Conservation (phyloP, 1,140 invertebrate species). For the Hermetia illucens region DNA sequence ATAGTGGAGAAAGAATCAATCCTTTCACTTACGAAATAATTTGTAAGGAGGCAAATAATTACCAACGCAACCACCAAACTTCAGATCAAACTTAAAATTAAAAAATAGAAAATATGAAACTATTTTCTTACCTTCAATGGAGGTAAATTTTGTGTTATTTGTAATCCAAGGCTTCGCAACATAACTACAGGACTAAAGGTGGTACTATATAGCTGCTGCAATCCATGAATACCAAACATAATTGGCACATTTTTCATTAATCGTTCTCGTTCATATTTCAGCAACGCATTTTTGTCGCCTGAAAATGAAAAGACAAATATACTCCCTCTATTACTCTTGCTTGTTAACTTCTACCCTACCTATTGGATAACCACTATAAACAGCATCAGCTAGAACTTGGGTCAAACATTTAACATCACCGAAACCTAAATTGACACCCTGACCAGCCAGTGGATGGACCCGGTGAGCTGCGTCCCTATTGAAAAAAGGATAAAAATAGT, state of each 20-base stretch:
- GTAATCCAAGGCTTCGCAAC: slow-evolving; percentile 69
- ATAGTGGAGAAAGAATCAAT: too few relatives aligned
- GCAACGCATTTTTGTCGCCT: slow-evolving; percentile 50
- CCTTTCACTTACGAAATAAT: too few relatives aligned
- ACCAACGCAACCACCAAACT: too few relatives aligned
- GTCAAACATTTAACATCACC: slow-evolving; percentile 72
- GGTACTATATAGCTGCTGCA: slow-evolving; percentile 74
- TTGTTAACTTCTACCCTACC: too few relatives aligned
- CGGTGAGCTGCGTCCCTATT: slow-evolving; percentile 94
- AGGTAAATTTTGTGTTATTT: slow-evolving; percentile 61
- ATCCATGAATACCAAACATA: slow-evolving; percentile 71
- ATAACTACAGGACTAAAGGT: slow-evolving; percentile 66
- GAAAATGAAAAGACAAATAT: slow-evolving; percentile 14
- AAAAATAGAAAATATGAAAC: not conserved
- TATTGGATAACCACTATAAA: slow-evolving; percentile 56
- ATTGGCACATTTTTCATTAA: slow-evolving; percentile 80
- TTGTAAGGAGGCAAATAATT: too few relatives aligned
- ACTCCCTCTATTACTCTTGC: not conserved
- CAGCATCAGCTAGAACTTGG: slow-evolving; percentile 49
- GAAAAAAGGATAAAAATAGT: slow-evolving; percentile 12
- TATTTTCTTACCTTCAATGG: slow-evolving; percentile 47
- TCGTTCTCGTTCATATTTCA: slow-evolving; percentile 69
- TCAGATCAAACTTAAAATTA: too few relatives aligned
- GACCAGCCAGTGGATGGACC: slow-evolving; percentile 91
- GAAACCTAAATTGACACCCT: slow-evolving; percentile 95